Percentiles rank a stretch among this genome's conserved stretches.
phyloP scores from a whole-genome alignment of 2,113 vertebrate species.

The Cygnus atratus region DNA sequence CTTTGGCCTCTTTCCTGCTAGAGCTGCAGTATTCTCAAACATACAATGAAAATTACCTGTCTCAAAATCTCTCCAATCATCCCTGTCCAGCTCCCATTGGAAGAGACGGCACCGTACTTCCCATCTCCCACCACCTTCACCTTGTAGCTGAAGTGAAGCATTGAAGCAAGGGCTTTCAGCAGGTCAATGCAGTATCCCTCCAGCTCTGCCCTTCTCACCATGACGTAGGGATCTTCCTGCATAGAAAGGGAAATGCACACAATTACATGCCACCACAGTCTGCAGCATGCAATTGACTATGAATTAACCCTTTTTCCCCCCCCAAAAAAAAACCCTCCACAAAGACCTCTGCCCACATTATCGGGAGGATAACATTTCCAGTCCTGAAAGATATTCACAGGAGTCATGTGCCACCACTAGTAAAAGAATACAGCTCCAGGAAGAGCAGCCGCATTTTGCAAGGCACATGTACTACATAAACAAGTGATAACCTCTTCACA shows the following conservation, averaged over 20 bases:
- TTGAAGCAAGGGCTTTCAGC: constrained; percentile 75
- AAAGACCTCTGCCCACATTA: background rate
- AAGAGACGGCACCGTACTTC: constrained; percentile 71
- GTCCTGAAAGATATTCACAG: background rate
- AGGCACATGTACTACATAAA: background rate
- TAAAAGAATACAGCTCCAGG: background rate
- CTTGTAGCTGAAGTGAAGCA: constrained; percentile 79
- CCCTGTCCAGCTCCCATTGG: constrained; percentile 81
- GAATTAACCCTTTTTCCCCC: background rate
- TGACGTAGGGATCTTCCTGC: constrained; percentile 85
- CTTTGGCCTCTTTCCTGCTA: background rate
- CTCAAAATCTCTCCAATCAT: constrained; percentile 86
- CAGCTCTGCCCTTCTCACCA: constrained; percentile 73
- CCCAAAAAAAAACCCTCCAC: background rate
- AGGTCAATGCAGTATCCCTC: constrained; percentile 89
- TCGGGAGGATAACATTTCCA: background rate
- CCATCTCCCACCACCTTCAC: constrained; percentile 82
- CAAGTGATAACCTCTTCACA: background rate
- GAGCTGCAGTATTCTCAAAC: accelerated
- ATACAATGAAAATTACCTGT: constrained; percentile 60
- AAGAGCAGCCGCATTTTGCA: background rate
- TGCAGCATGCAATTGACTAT: background rate
- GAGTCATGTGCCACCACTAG: background rate
- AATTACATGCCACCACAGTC: accelerated
- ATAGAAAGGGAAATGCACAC: accelerated